Evolutionary conservation across 1,140 invertebrate genomes (phyloP).

Genomic region (Drosophila arawakana): DNA sequence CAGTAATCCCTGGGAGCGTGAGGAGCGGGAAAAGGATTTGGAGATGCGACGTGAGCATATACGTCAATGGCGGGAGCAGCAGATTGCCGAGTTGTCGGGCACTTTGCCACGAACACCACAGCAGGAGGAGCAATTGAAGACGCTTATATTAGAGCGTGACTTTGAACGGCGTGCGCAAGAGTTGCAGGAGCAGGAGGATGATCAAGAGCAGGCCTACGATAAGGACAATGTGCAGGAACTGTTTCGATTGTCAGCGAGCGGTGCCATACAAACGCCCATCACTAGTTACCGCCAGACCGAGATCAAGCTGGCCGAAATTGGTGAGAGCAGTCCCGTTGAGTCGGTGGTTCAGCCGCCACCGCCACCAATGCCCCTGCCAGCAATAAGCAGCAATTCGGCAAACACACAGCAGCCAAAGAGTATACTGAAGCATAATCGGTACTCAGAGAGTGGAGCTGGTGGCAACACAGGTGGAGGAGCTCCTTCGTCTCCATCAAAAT

Average conservation of each 20-base stretch:
- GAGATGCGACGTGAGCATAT: slow-evolving; percentile 81
- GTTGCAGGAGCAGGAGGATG: slow-evolving; percentile 90
- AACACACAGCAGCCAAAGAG: slow-evolving; percentile 76
- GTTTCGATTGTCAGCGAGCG: slow-evolving; percentile 68
- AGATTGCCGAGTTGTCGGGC: slow-evolving; percentile 91
- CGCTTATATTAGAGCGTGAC: slow-evolving; percentile 93
- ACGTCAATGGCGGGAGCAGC: slow-evolving; percentile 91
- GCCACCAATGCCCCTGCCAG: slow-evolving; percentile 19
- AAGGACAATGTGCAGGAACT: slow-evolving; percentile 84
- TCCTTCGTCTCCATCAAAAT: slow-evolving; percentile 83
- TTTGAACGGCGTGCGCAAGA: slow-evolving; percentile 95
- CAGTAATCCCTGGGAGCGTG: slow-evolving; percentile 94
- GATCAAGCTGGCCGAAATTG: slow-evolving; percentile 74
- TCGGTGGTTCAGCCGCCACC: slow-evolving; percentile 9
- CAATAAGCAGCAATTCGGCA: neutral
- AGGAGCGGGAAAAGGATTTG: slow-evolving; percentile 92
- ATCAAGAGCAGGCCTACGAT: slow-evolving; percentile 87
- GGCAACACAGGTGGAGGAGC: slow-evolving; percentile 48
- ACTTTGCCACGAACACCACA: slow-evolving; percentile 89
- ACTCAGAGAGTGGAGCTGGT: slow-evolving; percentile 64
- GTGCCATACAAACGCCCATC: slow-evolving; percentile 78
- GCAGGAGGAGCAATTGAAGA: slow-evolving; percentile 94
- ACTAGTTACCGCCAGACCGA: slow-evolving; percentile 81
- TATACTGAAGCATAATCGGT: slow-evolving; percentile 83
- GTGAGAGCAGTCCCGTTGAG: slow-evolving; percentile 54